These are phyloP conservation scores for Cheirogaleus major DNA, from an alignment of 2,797 vertebrate genomes.

Conservation along the genomic window DNA sequence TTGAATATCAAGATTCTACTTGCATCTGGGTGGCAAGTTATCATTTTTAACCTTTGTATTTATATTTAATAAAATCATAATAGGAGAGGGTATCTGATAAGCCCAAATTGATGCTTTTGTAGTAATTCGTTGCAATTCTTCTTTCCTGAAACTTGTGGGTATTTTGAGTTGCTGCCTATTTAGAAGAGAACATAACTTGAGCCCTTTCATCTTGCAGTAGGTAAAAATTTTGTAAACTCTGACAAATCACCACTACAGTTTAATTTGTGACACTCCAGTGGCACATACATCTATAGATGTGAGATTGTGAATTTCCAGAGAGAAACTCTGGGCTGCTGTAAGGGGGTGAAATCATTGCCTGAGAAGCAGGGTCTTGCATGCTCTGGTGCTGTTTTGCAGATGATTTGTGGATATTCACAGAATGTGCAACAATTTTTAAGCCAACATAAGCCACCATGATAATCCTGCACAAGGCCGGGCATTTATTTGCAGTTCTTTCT, in stretches of 20 bases:
- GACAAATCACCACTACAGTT: neutral
- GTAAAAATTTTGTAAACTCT: constrained; percentile 5
- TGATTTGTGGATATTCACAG: neutral
- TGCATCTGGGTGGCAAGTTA: neutral
- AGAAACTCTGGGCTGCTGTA: neutral
- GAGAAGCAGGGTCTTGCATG: neutral
- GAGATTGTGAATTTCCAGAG: constrained; percentile 2
- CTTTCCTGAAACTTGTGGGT: neutral
- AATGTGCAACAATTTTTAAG: no score
- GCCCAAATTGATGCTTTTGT: neutral
- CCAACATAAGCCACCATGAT: accelerated
- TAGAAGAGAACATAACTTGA: neutral
- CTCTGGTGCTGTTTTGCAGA: neutral
- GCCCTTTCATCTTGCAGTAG: neutral
- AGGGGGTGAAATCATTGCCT: neutral
- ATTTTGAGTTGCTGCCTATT: neutral
- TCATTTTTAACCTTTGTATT: neutral
- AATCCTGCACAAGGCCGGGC: neutral
- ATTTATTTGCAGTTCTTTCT: neutral
- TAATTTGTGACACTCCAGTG: neutral
- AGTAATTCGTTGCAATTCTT: neutral
- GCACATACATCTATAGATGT: neutral
- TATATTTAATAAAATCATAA: constrained; percentile 1
- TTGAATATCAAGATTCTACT: neutral
- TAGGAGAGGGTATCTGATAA: neutral